These are phyloP conservation scores for Ceramica pisi DNA, from an alignment of 2,888 invertebrate species.

Conservation along the genomic window DNA sequence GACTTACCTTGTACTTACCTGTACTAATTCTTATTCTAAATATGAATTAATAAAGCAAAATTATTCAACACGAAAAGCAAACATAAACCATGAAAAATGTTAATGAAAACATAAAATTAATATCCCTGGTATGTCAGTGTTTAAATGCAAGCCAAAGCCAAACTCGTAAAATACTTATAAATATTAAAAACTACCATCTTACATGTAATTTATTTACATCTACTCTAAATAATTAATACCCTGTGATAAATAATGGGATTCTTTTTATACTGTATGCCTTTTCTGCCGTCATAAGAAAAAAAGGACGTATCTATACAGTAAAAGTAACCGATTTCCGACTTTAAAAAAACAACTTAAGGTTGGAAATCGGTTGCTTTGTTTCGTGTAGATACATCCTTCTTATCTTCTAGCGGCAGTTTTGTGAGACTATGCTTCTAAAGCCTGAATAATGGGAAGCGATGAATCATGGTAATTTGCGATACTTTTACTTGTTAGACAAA, in stretches of 20 bases:
- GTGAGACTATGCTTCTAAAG: slow-evolving; percentile 17
- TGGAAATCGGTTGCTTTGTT: no score
- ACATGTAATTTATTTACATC: not conserved
- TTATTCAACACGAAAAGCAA: slow-evolving; percentile 10
- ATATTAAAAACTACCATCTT: not conserved
- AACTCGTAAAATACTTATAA: slow-evolving; percentile 10
- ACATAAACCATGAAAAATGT: slow-evolving; percentile 20
- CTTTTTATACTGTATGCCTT: not conserved
- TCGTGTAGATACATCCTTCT: no score
- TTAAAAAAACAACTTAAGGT: no score
- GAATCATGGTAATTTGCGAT: slow-evolving; percentile 10
- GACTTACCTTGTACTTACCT: slow-evolving; percentile 42
- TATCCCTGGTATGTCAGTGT: not conserved
- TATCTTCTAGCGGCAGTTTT: no score
- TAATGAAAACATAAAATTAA: slow-evolving; percentile 23
- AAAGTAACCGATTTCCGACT: no score
- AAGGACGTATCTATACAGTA: no score
- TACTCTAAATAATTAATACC: slow-evolving; percentile 19
- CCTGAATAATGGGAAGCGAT: slow-evolving; percentile 13
- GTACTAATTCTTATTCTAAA: not conserved
- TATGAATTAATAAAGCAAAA: slow-evolving; percentile 6
- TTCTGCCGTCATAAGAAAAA: no score
- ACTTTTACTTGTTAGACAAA: slow-evolving; percentile 4
- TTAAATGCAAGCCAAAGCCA: slow-evolving; percentile 19
- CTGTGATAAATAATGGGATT: slow-evolving; percentile 25